phyloP scores from a whole-genome alignment of 2,113 vertebrate genomes.

The Hemibagrus wyckioides region DNA sequence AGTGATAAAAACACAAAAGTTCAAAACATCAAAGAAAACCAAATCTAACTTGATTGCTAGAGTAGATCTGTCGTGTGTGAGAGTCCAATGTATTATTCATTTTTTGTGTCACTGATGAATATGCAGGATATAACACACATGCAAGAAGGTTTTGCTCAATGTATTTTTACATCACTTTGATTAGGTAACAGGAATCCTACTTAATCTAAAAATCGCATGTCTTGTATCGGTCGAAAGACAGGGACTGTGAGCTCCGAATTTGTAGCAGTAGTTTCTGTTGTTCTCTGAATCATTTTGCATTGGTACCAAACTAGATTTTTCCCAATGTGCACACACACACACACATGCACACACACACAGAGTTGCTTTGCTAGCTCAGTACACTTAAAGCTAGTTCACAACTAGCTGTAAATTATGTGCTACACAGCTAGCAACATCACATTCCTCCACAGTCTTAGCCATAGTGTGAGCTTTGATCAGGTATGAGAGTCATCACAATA shows the following conservation, averaged over 20 bases:
- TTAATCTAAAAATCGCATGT: background rate
- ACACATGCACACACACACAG: too few species aligned
- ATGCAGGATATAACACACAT: background rate
- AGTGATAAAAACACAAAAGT: slow-evolving; percentile 13
- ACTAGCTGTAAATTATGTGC: too few species aligned
- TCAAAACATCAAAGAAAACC: background rate
- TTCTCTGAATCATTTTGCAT: background rate
- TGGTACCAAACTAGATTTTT: too few species aligned
- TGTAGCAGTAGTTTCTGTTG: background rate
- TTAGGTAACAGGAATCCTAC: too few species aligned
- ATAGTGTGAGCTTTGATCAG: too few species aligned
- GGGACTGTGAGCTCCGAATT: background rate
- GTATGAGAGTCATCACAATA: too few species aligned
- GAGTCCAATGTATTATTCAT: background rate
- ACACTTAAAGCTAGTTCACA: too few species aligned
- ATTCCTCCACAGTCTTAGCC: too few species aligned
- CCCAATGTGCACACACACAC: too few species aligned
- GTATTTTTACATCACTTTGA: background rate
- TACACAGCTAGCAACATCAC: too few species aligned
- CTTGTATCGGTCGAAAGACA: background rate
- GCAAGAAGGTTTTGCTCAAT: background rate
- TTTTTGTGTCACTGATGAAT: slow-evolving; percentile 1
- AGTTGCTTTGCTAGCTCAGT: too few species aligned
- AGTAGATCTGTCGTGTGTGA: background rate
- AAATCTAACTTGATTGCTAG: background rate